phyloP scores from a whole-genome alignment of 2,797 vertebrate genomes.

The Hafferia zeledoni region DNA sequence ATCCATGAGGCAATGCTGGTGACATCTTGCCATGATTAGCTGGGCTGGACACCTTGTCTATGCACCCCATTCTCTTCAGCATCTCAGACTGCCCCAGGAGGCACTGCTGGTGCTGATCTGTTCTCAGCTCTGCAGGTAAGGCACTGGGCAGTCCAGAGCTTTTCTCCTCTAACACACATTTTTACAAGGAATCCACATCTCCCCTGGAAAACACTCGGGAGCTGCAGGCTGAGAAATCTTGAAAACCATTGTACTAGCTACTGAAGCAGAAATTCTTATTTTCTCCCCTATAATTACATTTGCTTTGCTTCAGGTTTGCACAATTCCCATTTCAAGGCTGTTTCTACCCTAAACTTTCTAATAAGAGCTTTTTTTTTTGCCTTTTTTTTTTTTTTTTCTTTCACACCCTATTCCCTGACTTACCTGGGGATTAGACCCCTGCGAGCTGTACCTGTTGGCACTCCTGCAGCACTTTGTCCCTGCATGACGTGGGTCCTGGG shows the following conservation, averaged over 20 bases:
- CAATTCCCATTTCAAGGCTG: accelerated
- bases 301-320: background rate
- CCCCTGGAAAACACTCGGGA: background rate
- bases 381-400: background rate
- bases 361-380: accelerated
- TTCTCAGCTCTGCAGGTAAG: background rate
- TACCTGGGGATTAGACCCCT: background rate
- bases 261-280: background rate
- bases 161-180: background rate
- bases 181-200: background rate
- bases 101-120: background rate
- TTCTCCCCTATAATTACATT: background rate
- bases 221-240: background rate
- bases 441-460: background rate
- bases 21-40: background rate
- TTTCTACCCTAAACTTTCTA: background rate
- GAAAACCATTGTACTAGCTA: background rate
- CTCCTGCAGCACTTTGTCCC: background rate
- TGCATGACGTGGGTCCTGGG: background rate
- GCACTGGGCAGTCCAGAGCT: background rate
- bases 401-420: background rate
- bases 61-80: background rate
- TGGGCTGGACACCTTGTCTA: background rate
- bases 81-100: background rate
- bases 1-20: accelerated